phyloP scores from a whole-genome alignment of 1,140 invertebrate species.

The Leptinotarsa defecta region DNA sequence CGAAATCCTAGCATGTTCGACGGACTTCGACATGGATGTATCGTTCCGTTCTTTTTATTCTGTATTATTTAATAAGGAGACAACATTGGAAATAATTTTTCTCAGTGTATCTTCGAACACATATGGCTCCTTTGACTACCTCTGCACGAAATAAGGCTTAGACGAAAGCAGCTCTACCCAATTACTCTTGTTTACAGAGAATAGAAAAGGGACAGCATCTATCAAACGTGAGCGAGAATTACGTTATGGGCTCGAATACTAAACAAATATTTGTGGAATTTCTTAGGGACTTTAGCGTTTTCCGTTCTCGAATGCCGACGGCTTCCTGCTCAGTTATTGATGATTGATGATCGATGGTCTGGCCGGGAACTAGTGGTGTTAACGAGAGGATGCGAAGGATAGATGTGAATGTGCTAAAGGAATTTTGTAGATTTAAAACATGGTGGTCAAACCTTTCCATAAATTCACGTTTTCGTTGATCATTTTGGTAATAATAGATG shows the following conservation, averaged over 20 bases:
- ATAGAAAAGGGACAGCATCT: conserved; percentile 20
- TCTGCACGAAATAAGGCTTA: background rate
- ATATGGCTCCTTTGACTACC: background rate
- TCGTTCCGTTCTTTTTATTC: too few relatives aligned
- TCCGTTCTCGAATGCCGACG: conserved; percentile 12
- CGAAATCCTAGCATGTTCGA: too few relatives aligned
- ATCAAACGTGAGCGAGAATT: conserved; percentile 35
- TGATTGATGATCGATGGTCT: conserved; percentile 22
- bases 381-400: background rate
- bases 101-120: background rate
- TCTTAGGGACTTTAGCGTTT: conserved; percentile 31
- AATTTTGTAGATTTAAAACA: background rate
- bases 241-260: conserved; percentile 33
- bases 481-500: too few relatives aligned
- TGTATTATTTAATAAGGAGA: too few relatives aligned
- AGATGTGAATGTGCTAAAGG: background rate
- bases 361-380: background rate
- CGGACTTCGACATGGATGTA: too few relatives aligned
- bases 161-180: conserved; percentile 19
- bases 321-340: conserved; percentile 25
- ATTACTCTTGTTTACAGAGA: conserved; percentile 33
- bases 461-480: too few relatives aligned
- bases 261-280: conserved; percentile 36
- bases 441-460: too few relatives aligned
- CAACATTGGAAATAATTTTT: background rate